Conservation (phyloP, 2,888 invertebrate species). For the Clistopyga incitator region DNA sequence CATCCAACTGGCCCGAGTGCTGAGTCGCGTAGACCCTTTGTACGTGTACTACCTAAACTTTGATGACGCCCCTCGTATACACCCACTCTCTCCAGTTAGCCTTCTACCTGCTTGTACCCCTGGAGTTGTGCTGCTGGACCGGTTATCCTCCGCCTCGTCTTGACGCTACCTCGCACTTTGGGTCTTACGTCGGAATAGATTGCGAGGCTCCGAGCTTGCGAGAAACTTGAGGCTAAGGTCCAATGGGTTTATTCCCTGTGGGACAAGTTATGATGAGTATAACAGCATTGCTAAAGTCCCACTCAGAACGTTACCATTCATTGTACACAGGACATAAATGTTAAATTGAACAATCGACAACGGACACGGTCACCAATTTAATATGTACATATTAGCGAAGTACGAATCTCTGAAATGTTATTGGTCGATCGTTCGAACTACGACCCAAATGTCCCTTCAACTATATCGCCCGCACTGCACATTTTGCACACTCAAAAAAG, state of each 20-base stretch:
- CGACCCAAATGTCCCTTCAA: no score
- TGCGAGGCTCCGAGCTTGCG: conserved; percentile 25
- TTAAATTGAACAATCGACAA: neutral
- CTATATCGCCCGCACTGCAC: no score
- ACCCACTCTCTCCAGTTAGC: neutral
- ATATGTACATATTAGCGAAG: neutral
- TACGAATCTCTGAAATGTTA: no score
- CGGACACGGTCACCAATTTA: neutral
- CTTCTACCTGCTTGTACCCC: conserved; percentile 1
- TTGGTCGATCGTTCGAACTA: no score
- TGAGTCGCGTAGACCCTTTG: conserved; percentile 65
- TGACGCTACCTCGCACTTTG: conserved; percentile 43
- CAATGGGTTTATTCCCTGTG: conserved; percentile 14
- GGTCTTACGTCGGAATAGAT: conserved; percentile 54
- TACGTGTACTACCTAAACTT: conserved; percentile 68
- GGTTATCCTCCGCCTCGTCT: conserved; percentile 18
- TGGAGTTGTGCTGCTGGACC: conserved; percentile 33
- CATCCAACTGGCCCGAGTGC: conserved; percentile 56
- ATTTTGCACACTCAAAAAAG: no score
- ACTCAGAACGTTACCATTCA: neutral
- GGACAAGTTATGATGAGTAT: conserved; percentile 21
- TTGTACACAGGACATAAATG: neutral
- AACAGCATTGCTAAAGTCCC: conserved; percentile 39
- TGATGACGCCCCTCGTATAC: conserved; percentile 47
- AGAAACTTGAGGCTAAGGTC: conserved; percentile 21